Base-by-base conservation (phyloP, 2,113 vertebrate genomes). In the Montifringilla adamsi region DNA sequence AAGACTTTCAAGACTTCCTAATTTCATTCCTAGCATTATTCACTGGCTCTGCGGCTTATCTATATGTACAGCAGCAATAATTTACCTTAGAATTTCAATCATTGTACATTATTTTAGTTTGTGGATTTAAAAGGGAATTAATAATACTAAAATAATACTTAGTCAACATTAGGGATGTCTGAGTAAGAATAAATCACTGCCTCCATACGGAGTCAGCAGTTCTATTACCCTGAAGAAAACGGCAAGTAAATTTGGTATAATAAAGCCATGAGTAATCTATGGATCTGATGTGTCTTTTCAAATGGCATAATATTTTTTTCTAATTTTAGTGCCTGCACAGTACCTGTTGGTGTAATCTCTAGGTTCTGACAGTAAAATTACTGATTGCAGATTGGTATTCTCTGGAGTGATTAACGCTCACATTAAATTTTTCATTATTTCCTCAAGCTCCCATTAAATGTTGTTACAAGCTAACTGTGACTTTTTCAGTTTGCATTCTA, bases 111-210 rank as follows among this genome's bases (percentile, higher is more conserved):
- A 89, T 74, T 97, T 93, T 75, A 90, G 27, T 84, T 87, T 28
- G 37, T 56, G 39, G 20, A 94, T 66, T 84, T 70, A 90, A 37
- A 94, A 85, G 95, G 56, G 6, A 86, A 87, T 86, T 39, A 19
- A 30, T 70, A 50, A 44, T 6, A 43, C n/a, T 90, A 59, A 91
- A 89, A 89, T 85, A 96, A 89, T 93, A 95, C 76, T 76, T 56
- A 80, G 67, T 82, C 64, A 95, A 95, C 73, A 74, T 80, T 87
- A 84, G 73, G 53, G 39, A 44, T 62, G 19, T 28, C 46, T 90
- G 33, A 85, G 53, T 41, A 94, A 81, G 49, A 96, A 93, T 84
- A 96, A 90, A 94, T 93, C 49, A 83, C 55, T 47, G 31, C 14
- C 5, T 41, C 21, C 5, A 21, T 39, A 75, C 27, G 2, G 3